Percentiles rank a stretch among this genome's conserved stretches.
Conservation (phyloP, 2,113 vertebrate species). For the Romanogobio albipinnatus region DNA sequence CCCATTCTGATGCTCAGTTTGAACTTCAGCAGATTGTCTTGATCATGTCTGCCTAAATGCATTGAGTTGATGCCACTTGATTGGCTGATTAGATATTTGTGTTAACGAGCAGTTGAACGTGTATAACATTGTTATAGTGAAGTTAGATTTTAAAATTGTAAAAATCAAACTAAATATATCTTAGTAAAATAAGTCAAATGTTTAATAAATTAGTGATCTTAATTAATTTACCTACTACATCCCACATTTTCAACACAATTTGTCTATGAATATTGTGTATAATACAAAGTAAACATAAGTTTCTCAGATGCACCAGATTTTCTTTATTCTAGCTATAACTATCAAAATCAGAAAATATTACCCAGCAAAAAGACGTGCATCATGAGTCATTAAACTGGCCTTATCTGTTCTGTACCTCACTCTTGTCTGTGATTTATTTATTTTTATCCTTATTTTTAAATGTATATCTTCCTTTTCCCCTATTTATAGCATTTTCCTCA, state of each 20-base stretch:
- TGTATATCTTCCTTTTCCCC: slow-evolving; percentile 3
- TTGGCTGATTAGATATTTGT: no score
- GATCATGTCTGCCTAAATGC: no score
- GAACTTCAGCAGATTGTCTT: no score
- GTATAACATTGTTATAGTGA: not conserved
- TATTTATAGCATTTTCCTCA: slow-evolving; percentile 59
- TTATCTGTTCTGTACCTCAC: not conserved
- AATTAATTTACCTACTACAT: no score
- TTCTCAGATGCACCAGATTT: no score
- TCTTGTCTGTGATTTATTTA: not conserved
- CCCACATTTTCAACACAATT: not conserved
- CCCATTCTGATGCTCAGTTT: no score
- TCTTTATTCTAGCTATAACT: not conserved
- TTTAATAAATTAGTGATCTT: no score
- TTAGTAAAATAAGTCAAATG: no score
- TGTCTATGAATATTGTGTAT: not conserved
- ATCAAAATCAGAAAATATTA: not conserved
- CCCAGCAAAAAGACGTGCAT: not conserved
- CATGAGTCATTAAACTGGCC: not conserved
- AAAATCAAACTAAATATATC: not conserved
- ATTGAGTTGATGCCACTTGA: no score
- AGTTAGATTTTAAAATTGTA: not conserved
- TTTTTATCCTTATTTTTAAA: not conserved
- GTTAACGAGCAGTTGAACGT: no score
- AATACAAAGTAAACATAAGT: no score